Evolutionary conservation across 1,140 invertebrate genomes (phyloP), one percentile per base, ranked within the genome.

Genomic region (Danaus plexippus): DNA sequence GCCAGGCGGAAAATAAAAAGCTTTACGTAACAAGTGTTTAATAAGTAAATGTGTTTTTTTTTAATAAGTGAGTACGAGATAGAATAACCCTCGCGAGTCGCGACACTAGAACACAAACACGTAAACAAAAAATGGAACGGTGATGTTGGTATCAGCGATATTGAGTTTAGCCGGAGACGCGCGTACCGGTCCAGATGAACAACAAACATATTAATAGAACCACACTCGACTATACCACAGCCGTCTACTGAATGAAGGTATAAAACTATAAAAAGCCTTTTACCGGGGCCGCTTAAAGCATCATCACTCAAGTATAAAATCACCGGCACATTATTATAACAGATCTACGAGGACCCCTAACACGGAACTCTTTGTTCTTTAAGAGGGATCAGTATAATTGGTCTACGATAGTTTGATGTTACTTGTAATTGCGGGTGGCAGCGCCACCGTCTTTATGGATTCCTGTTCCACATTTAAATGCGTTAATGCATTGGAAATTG

Each of bases 211-310:
- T 64, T 61, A 64, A 64, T 64, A 64, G 55, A 64, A 48, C 56
- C 52, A 54, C 45, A 57, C 52, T 57, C 41, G 52, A 59, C 52
- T 59, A 42, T 51, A 63, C 47, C 54, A 42, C 54, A 48, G 64
- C 52, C 22, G 51, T 57, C 68, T 65, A 69, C 56, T 64, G 61
- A 71, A 71, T 67, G 61, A 70, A 74, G 69, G 67, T 64, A 73
- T 75, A 69, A 72, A 75, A 71, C 70, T 75, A 75, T 75, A 73
- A 75, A 75, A 74, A 69, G 51, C 67, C 71, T 74, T 76, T 76
- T 69, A 73, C 62, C 64, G 50, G 54, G 60, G 61, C 67, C 67
- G 69, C 63, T 70, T 64, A 73, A 52, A 68, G 66, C 69, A 65
- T 61, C 67, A 72, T 67, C 69, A 56, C 59, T 74, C 66, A 73